A percentile compares a stretch with the other conserved stretches of the same genome.
phyloP scores from a whole-genome alignment of 1,140 invertebrate species.

The Heliothis virescens region DNA sequence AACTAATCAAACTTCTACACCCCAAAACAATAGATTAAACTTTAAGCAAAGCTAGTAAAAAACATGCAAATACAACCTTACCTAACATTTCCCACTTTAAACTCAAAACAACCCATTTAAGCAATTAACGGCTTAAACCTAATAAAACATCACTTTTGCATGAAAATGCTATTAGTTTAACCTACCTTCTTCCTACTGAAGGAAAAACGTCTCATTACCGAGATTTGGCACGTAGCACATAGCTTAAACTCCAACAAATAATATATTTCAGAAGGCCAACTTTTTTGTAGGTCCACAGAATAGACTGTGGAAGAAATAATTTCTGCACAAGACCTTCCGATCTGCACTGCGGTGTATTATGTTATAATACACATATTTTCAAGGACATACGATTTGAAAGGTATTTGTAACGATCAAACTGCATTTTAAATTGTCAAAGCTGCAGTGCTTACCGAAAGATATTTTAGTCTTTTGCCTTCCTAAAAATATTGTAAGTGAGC shows the following conservation, averaged over 20 bases:
- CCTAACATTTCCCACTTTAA: neutral
- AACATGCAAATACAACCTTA: neutral
- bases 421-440: too few relatives aligned
- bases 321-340: neutral
- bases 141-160: neutral
- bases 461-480: too few relatives aligned
- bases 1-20: too few relatives aligned
- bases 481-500: too few relatives aligned
- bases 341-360: too few relatives aligned
- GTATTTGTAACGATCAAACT: too few relatives aligned
- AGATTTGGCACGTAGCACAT: slow-evolving; percentile 21
- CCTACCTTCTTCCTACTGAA: neutral
- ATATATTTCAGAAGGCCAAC: neutral
- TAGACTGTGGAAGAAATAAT: neutral
- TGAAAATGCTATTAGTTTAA: neutral
- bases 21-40: neutral
- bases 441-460: too few relatives aligned
- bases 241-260: neutral
- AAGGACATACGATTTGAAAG: too few relatives aligned
- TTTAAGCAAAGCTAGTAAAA: neutral
- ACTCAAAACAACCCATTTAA: neutral
- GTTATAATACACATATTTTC: too few relatives aligned
- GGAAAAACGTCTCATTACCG: slow-evolving; percentile 23
- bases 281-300: neutral
- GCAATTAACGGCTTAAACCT: slow-evolving; percentile 25